These are phyloP conservation scores for Tragelaphus buxtoni DNA, from an alignment of 2,113 vertebrate species.

Conservation along the genomic window DNA sequence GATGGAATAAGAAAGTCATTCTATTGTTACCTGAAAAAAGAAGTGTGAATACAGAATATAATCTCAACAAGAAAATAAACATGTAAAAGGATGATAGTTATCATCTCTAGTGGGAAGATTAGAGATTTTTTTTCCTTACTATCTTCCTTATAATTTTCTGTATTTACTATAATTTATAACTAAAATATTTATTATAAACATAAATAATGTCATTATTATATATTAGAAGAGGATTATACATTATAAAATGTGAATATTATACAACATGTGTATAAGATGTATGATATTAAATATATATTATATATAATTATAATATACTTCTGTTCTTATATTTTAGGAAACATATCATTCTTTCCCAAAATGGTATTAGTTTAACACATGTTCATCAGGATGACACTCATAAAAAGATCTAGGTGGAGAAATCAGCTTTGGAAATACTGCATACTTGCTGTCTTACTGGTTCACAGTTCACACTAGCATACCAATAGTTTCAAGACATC, in stretches of 20 bases:
- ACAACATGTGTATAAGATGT: not conserved
- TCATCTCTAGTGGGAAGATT: not conserved
- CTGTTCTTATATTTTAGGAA: not conserved
- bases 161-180: not conserved
- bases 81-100: not conserved
- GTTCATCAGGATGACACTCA: not conserved
- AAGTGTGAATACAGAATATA: not conserved
- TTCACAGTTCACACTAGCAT: not conserved
- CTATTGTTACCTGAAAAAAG: not conserved
- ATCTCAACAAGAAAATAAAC: not conserved
- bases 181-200: not conserved
- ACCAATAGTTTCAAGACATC: not conserved
- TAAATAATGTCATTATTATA: not conserved
- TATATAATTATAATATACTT: not conserved
- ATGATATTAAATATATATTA: not conserved
- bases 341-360: not conserved
- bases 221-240: not conserved
- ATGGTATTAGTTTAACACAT: not conserved
- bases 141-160: not conserved
- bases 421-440: not conserved
- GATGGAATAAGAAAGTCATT: not conserved
- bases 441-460: not conserved
- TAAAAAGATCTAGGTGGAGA: not conserved
- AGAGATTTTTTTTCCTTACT: not conserved
- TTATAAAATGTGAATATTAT: not conserved